Conservation (phyloP, 2,113 vertebrate species). For the Lampris incognitus region DNA sequence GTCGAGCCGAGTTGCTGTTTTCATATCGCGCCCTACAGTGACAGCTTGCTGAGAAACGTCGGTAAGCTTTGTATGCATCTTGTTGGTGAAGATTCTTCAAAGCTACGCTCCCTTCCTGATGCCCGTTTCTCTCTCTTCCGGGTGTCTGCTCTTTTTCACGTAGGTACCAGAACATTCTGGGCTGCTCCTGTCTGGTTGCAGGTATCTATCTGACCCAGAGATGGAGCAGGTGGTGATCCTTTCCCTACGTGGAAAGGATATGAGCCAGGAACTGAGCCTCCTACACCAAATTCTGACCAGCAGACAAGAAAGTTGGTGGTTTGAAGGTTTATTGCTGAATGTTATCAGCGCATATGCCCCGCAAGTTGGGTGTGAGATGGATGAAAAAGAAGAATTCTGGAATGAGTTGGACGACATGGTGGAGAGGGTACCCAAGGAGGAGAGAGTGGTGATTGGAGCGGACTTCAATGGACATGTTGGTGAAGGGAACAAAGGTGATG, state of each 20-base stretch:
- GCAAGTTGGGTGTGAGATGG: too few species aligned
- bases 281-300: slow-evolving; percentile 58
- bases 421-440: too few species aligned
- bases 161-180: slow-evolving; percentile 69
- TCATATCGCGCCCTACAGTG: slow-evolving; percentile 64
- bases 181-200: slow-evolving; percentile 63
- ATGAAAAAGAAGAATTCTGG: too few species aligned
- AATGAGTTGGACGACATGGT: too few species aligned
- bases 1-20: slow-evolving; percentile 53
- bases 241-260: slow-evolving; percentile 71
- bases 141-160: slow-evolving; percentile 37
- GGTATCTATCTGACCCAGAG: slow-evolving; percentile 57
- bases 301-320: slow-evolving; percentile 52
- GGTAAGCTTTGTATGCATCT: slow-evolving; percentile 60
- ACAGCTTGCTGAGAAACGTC: slow-evolving; percentile 53
- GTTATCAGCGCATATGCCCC: too few species aligned
- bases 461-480: too few species aligned
- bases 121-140: background rate
- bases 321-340: too few species aligned
- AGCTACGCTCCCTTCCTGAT: background rate
- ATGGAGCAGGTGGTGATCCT: slow-evolving; percentile 79
- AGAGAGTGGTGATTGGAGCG: too few species aligned
- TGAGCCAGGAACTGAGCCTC: slow-evolving; percentile 63
- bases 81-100: background rate
- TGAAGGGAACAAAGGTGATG: too few species aligned